A percentile compares a stretch with the other conserved stretches of the same genome.
Evolutionary conservation across 2,888 invertebrate species (phyloP).

Genomic region (Eugnorisma glareosa): DNA sequence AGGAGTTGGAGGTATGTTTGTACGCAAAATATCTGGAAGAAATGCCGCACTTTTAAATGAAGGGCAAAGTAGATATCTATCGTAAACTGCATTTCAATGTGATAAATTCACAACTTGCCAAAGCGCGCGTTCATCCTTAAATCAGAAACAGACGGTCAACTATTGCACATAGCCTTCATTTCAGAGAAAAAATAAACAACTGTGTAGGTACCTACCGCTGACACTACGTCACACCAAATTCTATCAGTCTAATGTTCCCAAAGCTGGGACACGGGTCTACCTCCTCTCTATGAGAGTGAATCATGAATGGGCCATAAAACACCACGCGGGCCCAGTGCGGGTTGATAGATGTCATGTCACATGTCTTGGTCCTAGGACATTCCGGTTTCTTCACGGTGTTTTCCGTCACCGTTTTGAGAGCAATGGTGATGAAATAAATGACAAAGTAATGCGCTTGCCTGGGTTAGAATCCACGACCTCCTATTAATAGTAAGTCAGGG

Average conservation of each 20-base stretch:
- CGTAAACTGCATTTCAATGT: neutral
- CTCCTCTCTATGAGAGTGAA: too few relatives aligned
- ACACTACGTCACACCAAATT: neutral
- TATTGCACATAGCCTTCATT: neutral
- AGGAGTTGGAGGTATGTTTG: constrained; percentile 75
- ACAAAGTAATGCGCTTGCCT: neutral
- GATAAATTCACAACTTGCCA: neutral
- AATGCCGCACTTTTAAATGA: neutral
- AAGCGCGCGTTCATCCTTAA: neutral
- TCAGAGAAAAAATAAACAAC: neutral
- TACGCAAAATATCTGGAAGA: constrained; percentile 75
- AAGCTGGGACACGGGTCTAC: neutral
- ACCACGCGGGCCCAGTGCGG: neutral
- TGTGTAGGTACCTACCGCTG: too few relatives aligned
- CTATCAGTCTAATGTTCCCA: neutral
- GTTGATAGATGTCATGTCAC: neutral
- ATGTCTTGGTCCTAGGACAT: neutral
- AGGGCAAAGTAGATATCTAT: neutral
- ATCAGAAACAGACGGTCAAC: neutral
- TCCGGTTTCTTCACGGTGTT: neutral
- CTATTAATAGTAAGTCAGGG: neutral
- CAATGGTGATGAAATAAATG: neutral
- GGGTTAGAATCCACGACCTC: neutral
- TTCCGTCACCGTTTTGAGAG: neutral
- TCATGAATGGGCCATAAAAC: neutral